Percentiles rank a stretch among this genome's conserved stretches.
phyloP scores from a whole-genome alignment of 2,888 invertebrate genomes.

The Phrixothrix hirtus region DNA sequence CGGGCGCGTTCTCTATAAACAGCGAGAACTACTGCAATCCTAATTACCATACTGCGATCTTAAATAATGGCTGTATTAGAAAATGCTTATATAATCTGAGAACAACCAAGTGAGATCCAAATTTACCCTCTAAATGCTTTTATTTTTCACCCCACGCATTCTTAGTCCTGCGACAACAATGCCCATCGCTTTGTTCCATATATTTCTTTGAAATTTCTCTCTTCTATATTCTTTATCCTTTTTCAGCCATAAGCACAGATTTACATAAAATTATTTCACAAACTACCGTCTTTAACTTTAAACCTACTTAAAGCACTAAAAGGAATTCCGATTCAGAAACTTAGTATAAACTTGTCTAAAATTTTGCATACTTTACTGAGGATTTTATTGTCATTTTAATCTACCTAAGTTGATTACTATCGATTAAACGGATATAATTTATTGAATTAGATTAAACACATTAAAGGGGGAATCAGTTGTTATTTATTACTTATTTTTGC shows the following conservation, averaged over 20 bases:
- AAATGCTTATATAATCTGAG: slow-evolving; percentile 59
- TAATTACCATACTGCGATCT: slow-evolving; percentile 55
- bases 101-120: slow-evolving; percentile 57
- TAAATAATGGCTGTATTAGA: slow-evolving; percentile 58
- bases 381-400: slow-evolving; percentile 41
- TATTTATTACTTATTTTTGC: too few species aligned
- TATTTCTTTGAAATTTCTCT: slow-evolving; percentile 12
- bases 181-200: slow-evolving; percentile 23
- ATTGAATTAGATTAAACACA: too few species aligned
- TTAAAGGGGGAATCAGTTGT: too few species aligned
- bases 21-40: slow-evolving; percentile 36
- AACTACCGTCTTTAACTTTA: slow-evolving; percentile 54
- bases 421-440: too few species aligned
- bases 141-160: slow-evolving; percentile 47
- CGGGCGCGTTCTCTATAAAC: slow-evolving; percentile 40
- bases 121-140: slow-evolving; percentile 55
- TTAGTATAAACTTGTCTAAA: slow-evolving; percentile 32
- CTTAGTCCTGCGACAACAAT: slow-evolving; percentile 9
- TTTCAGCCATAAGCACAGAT: slow-evolving; percentile 45
- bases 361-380: slow-evolving; percentile 41
- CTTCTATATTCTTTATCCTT: slow-evolving; percentile 18
- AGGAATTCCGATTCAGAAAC: slow-evolving; percentile 42
- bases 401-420: slow-evolving; percentile 36
- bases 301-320: slow-evolving; percentile 51
- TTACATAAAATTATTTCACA: slow-evolving; percentile 57